These are phyloP conservation scores for Pristionchus maxplancki DNA, from an alignment of 2,888 invertebrate genomes.

Conservation along the genomic window DNA sequence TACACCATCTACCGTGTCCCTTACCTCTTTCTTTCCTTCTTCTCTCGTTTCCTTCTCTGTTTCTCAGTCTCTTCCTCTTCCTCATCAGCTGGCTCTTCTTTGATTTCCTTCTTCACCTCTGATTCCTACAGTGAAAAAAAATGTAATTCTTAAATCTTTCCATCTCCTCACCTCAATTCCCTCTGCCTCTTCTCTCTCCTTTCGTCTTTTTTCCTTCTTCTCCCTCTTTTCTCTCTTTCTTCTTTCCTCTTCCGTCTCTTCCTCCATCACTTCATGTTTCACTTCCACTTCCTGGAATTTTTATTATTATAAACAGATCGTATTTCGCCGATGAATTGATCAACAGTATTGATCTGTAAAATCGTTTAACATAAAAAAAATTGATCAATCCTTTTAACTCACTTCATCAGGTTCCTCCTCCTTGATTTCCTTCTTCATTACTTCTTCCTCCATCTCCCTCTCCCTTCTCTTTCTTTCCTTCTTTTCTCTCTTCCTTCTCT, in stretches of 20 bases:
- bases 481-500: slow-evolving; percentile 46
- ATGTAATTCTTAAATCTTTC: background rate
- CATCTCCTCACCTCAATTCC: background rate
- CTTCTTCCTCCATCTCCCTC: slow-evolving; percentile 49
- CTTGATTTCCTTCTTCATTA: slow-evolving; percentile 33
- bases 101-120: slow-evolving; percentile 40
- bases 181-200: slow-evolving; percentile 26
- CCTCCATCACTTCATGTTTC: slow-evolving; percentile 53
- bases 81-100: slow-evolving; percentile 42
- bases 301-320: background rate
- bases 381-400: too few species aligned
- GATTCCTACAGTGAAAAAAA: background rate
- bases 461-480: slow-evolving; percentile 52
- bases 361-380: too few species aligned
- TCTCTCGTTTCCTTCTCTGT: slow-evolving; percentile 45
- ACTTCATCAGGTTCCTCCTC: slow-evolving; percentile 50
- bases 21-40: slow-evolving; percentile 53
- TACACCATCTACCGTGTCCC: background rate
- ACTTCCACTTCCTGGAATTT: slow-evolving; percentile 38
- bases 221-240: slow-evolving; percentile 37
- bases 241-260: slow-evolving; percentile 51
- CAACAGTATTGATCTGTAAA: too few species aligned
- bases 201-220: slow-evolving; percentile 41
- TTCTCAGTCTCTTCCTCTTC: slow-evolving; percentile 49
- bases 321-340: too few species aligned